Conservation (phyloP, 2,888 invertebrate genomes). For the Actias luna region DNA sequence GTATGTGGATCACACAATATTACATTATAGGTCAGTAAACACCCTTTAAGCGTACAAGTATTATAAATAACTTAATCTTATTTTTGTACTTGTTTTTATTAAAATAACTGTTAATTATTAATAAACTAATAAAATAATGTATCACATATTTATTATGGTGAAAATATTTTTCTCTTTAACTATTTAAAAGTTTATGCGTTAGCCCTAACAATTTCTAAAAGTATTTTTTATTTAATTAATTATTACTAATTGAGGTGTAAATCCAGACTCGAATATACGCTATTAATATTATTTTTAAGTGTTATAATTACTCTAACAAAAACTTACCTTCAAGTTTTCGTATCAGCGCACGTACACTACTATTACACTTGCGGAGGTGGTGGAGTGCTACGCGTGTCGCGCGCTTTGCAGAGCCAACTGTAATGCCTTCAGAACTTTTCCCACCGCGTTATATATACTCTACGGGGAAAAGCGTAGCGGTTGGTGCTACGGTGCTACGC, state of each 20-base stretch:
- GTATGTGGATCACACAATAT: slow-evolving; percentile 28
- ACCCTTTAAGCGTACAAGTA: slow-evolving; percentile 32
- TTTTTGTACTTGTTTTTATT: slow-evolving; percentile 21
- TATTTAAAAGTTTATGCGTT: no score
- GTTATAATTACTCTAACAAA: slow-evolving; percentile 2
- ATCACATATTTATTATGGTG: no score
- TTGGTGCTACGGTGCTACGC: slow-evolving; percentile 50
- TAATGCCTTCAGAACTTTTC: slow-evolving; percentile 54
- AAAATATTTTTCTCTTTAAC: no score
- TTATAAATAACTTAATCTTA: slow-evolving; percentile 33
- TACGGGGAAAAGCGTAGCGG: slow-evolving; percentile 47
- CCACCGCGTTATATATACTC: slow-evolving; percentile 58
- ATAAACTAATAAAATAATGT: background rate
- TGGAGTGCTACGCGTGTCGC: slow-evolving; percentile 49
- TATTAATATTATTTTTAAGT: background rate
- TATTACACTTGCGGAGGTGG: slow-evolving; percentile 35
- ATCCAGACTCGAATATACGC: background rate
- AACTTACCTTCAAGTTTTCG: slow-evolving; percentile 65
- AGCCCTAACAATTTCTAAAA: no score
- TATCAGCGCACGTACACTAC: slow-evolving; percentile 44
- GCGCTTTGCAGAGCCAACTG: slow-evolving; percentile 53
- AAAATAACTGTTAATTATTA: background rate
- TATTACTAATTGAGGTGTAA: background rate
- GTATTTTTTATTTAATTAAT: background rate
- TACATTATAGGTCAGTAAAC: slow-evolving; percentile 47